Conservation (phyloP, 2,888 invertebrate genomes). For the Loripinus fragilis region DNA sequence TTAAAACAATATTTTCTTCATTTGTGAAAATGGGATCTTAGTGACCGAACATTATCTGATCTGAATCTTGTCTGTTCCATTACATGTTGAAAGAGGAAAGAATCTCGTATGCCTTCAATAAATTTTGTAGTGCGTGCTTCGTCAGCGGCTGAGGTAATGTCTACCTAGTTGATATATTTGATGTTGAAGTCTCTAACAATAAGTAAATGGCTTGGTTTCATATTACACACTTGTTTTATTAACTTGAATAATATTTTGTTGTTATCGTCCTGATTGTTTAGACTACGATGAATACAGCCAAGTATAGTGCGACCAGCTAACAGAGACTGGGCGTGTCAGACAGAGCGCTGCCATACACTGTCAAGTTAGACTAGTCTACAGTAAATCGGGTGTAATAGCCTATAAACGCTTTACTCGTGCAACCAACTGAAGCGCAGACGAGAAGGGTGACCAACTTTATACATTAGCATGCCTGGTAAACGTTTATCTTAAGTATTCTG, state of each 20-base stretch:
- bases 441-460: no score
- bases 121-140: neutral
- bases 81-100: slow-evolving; percentile 6
- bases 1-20: slow-evolving; percentile 1
- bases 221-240: neutral
- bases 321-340: no score
- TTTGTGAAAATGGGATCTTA: slow-evolving; percentile 17
- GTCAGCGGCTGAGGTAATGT: neutral
- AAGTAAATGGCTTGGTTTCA: neutral
- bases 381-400: no score
- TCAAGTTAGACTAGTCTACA: no score
- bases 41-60: neutral
- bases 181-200: neutral
- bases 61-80: slow-evolving; percentile 3
- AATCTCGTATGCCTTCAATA: slow-evolving; percentile 7
- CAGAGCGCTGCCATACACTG: no score
- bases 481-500: no score
- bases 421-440: no score
- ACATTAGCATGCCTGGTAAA: no score
- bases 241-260: neutral
- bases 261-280: neutral
- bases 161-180: neutral
- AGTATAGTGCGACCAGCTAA: no score
- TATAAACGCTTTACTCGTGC: no score
- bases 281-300: neutral